These are phyloP conservation scores for Argyrosomus japonicus DNA, from an alignment of 2,113 vertebrate species.

Conservation along the genomic window DNA sequence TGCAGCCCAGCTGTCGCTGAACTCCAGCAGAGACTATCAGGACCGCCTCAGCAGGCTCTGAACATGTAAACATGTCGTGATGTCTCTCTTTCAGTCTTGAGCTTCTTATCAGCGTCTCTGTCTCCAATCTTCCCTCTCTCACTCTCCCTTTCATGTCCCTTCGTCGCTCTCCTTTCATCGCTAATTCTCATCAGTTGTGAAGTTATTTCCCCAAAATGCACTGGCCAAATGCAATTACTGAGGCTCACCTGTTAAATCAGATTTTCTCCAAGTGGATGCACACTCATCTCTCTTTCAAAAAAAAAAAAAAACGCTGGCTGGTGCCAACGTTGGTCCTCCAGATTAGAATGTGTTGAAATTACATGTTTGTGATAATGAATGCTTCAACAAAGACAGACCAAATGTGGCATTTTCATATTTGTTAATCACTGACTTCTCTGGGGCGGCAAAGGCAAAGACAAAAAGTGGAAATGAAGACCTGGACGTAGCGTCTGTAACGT, in stretches of 20 bases:
- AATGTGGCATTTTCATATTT: background rate
- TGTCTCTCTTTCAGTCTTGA: background rate
- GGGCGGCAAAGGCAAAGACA: background rate
- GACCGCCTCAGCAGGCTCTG: background rate
- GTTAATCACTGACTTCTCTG: background rate
- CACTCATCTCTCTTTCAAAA: constrained; percentile 36
- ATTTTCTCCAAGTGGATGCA: constrained; percentile 63
- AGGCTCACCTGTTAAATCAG: constrained; percentile 76
- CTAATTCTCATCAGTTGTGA: constrained; percentile 57
- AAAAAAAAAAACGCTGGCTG: constrained; percentile 1
- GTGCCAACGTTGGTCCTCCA: constrained; percentile 10
- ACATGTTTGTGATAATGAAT: constrained; percentile 46
- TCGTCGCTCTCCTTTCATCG: constrained; percentile 27
- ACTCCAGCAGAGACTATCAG: background rate
- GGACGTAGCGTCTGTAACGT: background rate
- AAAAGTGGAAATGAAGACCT: background rate
- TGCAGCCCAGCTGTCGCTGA: background rate
- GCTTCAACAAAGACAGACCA: constrained; percentile 42
- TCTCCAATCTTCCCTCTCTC: background rate
- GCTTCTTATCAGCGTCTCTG: background rate
- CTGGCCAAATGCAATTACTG: constrained; percentile 60
- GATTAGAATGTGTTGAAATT: constrained; percentile 30
- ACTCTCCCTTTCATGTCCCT: constrained; percentile 13
- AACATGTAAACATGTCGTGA: constrained; percentile 7
- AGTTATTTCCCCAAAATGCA: constrained; percentile 68